Evolutionary conservation across 2,797 vertebrate genomes (phyloP).

Genomic region (Argentina silus): DNA sequence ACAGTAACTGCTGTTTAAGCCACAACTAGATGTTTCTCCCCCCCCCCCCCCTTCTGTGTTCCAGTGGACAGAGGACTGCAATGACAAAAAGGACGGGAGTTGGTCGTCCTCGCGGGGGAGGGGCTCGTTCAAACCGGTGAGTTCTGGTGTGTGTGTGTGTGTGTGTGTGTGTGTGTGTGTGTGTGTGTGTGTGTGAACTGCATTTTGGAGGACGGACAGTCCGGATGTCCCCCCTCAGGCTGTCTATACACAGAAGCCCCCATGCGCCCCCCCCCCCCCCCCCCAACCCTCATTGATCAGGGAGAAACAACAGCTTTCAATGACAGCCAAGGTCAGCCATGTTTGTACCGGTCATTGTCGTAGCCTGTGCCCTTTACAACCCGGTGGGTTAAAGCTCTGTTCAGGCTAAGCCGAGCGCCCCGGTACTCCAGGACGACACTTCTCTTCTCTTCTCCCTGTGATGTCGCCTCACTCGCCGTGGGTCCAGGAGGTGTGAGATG

Average conservation of each 20-base stretch:
- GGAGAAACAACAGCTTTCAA: neutral
- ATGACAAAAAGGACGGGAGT: conserved; percentile 85
- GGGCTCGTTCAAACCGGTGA: conserved; percentile 77
- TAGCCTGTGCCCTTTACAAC: too few relatives aligned
- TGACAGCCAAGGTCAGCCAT: neutral
- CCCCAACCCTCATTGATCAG: neutral
- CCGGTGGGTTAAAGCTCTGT: too few relatives aligned
- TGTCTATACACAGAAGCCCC: neutral
- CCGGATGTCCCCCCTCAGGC: neutral
- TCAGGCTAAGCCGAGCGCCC: too few relatives aligned
- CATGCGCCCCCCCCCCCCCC: neutral
- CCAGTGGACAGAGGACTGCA: conserved; percentile 91
- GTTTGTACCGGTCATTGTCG: too few relatives aligned
- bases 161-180: neutral
- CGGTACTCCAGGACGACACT: too few relatives aligned
- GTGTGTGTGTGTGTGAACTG: neutral
- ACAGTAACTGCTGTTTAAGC: neutral
- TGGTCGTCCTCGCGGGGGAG: conserved; percentile 87
- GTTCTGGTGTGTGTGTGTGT: conserved; percentile 34
- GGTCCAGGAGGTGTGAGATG: too few relatives aligned
- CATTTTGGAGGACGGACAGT: neutral
- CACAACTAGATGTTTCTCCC: neutral
- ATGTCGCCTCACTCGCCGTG: too few relatives aligned
- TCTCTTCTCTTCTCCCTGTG: too few relatives aligned
- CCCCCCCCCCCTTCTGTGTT: conserved; percentile 47